Conservation (phyloP, 1,140 invertebrate species). For the Bombus waltoni region DNA sequence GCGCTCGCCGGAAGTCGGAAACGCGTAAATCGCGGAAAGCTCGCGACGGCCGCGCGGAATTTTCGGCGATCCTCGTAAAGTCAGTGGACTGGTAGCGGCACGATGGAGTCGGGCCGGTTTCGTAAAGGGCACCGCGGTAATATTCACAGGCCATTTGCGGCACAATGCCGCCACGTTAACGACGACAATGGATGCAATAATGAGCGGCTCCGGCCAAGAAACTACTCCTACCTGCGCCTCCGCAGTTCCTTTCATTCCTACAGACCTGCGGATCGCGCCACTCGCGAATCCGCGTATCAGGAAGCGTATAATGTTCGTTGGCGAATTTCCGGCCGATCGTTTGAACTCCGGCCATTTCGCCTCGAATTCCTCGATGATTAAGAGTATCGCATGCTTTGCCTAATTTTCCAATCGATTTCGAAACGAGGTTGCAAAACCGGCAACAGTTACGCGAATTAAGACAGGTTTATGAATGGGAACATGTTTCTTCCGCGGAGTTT, state of each 20-base stretch:
- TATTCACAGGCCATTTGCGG: constrained; percentile 71
- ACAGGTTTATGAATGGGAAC: background rate
- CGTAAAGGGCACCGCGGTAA: constrained; percentile 55
- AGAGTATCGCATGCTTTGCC: background rate
- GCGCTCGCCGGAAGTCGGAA: constrained; percentile 66
- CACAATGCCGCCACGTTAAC: constrained; percentile 69
- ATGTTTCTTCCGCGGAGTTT: too few species aligned
- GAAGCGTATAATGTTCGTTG: constrained; percentile 1
- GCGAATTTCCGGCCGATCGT: background rate
- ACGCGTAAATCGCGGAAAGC: constrained; percentile 63
- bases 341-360: background rate
- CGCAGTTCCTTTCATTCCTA: constrained; percentile 22
- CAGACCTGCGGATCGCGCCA: background rate
- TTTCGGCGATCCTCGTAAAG: constrained; percentile 61
- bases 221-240: constrained; percentile 58
- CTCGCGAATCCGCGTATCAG: constrained; percentile 19
- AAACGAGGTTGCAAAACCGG: too few species aligned
- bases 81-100: background rate
- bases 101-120: background rate
- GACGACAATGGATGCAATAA: constrained; percentile 67
- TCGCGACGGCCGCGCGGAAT: constrained; percentile 63
- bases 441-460: background rate
- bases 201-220: constrained; percentile 66
- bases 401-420: background rate
- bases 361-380: background rate